Conservation (phyloP, 2,797 vertebrate species). For the Peromyscus aztecus region DNA sequence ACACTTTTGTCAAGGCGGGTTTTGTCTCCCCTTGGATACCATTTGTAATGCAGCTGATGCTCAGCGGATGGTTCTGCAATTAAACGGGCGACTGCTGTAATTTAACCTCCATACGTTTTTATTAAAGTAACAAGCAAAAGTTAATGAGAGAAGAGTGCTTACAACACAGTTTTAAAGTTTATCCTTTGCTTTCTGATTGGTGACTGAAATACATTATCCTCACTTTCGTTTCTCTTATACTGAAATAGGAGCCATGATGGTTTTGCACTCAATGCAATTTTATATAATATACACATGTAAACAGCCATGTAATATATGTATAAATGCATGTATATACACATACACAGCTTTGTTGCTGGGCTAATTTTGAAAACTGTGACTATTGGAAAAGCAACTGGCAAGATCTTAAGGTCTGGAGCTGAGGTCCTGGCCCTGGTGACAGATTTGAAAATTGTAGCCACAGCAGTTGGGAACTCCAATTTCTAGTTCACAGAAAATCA, state of each 20-base stretch:
- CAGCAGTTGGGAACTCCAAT: slow-evolving; percentile 77
- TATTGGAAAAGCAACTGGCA: slow-evolving; percentile 78
- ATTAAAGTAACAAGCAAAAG: background rate
- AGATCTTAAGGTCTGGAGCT: slow-evolving; percentile 59
- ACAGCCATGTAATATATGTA: background rate
- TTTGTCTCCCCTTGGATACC: background rate
- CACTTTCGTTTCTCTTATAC: slow-evolving; percentile 48
- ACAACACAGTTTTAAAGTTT: slow-evolving; percentile 29
- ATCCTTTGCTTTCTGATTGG: background rate
- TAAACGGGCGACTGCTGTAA: background rate
- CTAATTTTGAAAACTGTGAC: slow-evolving; percentile 73
- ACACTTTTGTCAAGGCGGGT: background rate
- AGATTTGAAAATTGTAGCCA: slow-evolving; percentile 78
- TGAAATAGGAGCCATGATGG: background rate
- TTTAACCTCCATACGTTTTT: slow-evolving; percentile 25
- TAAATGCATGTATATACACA: background rate
- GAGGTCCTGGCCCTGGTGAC: slow-evolving; percentile 60
- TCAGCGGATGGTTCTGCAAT: background rate
- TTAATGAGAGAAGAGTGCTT: slow-evolving; percentile 13
- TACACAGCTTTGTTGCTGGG: slow-evolving; percentile 9
- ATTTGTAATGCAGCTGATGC: background rate
- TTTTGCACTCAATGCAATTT: background rate
- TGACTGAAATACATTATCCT: slow-evolving; percentile 54
- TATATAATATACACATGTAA: background rate
- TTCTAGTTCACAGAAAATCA: slow-evolving; percentile 78